Evolutionary conservation across 2,797 vertebrate species (phyloP).

Genomic region (Florisuga fusca): DNA sequence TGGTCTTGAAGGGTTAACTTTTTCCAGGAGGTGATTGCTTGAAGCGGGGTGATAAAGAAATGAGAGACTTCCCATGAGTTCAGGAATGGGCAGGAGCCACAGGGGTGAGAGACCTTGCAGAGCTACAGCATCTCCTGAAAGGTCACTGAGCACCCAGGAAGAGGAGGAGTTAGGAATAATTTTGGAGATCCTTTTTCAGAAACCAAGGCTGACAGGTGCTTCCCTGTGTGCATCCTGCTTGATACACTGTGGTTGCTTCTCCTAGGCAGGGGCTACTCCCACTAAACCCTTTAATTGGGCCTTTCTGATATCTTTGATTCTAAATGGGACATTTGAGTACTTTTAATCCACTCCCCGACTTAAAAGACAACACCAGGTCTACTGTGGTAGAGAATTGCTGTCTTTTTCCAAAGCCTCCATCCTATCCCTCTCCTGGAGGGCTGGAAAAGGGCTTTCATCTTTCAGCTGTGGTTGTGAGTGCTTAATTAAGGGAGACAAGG

Average conservation of each 20-base stretch:
- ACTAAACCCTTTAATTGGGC: background rate
- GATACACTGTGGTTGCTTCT: background rate
- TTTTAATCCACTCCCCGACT: background rate
- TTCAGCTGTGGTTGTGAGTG: background rate
- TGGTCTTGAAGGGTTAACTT: background rate
- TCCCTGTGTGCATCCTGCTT: background rate
- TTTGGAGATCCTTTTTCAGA: background rate
- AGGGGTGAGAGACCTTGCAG: background rate
- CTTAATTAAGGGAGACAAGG: constrained; percentile 57
- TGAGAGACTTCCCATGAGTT: background rate
- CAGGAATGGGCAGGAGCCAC: background rate
- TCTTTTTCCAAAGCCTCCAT: background rate
- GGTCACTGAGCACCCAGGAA: fast-evolving
- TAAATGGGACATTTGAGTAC: background rate
- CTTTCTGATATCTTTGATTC: background rate
- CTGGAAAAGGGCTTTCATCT: constrained; percentile 28
- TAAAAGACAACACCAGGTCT: background rate
- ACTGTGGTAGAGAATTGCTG: background rate
- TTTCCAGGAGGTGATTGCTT: background rate
- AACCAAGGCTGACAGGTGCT: background rate
- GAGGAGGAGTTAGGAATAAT: background rate
- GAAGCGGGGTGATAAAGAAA: background rate
- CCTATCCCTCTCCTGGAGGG: background rate
- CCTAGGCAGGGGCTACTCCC: background rate
- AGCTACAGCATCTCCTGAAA: background rate